Conservation (phyloP, 2,113 vertebrate genomes). For the Psittacula cyanocephala region DNA sequence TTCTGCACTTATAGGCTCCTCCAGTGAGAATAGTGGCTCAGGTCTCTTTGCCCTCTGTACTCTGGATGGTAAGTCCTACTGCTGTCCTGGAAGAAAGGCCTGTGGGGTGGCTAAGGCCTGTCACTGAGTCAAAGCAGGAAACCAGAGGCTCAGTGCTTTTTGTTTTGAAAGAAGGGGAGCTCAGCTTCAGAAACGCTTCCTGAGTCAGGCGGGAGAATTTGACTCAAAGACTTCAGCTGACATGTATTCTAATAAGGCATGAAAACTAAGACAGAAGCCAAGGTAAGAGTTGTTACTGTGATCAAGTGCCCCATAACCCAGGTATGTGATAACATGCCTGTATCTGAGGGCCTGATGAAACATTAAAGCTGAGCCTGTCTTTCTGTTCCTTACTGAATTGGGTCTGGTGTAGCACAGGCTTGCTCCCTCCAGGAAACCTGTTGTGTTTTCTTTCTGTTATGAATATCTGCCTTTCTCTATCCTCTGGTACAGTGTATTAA, state of each 20-base stretch:
- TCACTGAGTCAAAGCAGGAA: background rate
- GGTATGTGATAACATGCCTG: background rate
- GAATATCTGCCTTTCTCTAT: background rate
- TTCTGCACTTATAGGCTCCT: conserved; percentile 50
- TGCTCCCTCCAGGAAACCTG: background rate
- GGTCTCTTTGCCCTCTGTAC: conserved; percentile 97
- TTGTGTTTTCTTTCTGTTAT: background rate
- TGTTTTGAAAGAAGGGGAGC: background rate
- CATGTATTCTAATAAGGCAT: background rate
- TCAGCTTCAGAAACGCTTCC: background rate
- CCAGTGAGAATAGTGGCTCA: conserved; percentile 54
- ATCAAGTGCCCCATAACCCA: background rate
- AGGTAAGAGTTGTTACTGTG: background rate
- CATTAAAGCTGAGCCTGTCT: background rate
- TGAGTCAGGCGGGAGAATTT: background rate
- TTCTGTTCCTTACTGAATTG: background rate
- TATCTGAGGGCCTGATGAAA: background rate
- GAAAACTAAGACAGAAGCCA: background rate
- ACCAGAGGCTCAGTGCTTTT: background rate
- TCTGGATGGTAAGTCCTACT: conserved; percentile 86
- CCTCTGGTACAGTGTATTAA: background rate
- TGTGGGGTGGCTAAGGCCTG: background rate
- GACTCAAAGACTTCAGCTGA: background rate
- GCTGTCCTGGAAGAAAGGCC: background rate
- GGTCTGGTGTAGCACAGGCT: background rate